Evolutionary conservation across 2,113 vertebrate species (phyloP).

Genomic region (Xerus inauris): DNA sequence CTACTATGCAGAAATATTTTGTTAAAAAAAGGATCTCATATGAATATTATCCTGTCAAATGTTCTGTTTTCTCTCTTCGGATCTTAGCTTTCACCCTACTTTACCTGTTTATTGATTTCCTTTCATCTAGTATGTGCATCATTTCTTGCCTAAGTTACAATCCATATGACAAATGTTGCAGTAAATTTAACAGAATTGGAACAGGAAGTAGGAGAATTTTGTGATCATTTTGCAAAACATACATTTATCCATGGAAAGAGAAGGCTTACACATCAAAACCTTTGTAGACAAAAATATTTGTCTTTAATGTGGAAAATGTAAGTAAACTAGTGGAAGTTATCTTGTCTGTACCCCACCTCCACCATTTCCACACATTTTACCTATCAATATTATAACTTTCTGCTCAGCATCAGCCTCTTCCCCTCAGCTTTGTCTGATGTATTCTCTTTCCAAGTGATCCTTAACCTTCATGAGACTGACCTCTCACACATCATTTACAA

Average conservation of each 20-base stretch:
- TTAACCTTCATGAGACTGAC: background rate
- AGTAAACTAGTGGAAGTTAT: background rate
- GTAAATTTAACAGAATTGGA: background rate
- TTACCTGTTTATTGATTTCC: conserved; percentile 57
- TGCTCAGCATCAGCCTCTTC: background rate
- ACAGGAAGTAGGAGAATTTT: conserved; percentile 10
- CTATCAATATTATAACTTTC: background rate
- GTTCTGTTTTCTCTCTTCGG: conserved; percentile 42
- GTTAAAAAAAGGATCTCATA: background rate
- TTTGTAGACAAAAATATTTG: background rate
- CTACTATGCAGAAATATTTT: conserved; percentile 14
- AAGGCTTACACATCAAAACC: background rate
- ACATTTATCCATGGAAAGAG: background rate
- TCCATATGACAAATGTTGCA: background rate
- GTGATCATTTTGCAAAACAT: background rate
- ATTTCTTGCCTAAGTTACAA: conserved; percentile 52
- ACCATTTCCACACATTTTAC: background rate
- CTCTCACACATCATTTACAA: background rate
- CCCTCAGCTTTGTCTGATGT: background rate
- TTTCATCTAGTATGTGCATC: conserved; percentile 44
- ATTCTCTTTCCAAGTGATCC: background rate
- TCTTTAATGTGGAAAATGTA: background rate
- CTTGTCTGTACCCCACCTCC: background rate
- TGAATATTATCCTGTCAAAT: conserved; percentile 36
- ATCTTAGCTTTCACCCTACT: conserved; percentile 49